These are phyloP conservation scores for Salminus brasiliensis DNA, from an alignment of 2,113 vertebrate species.

Conservation along the genomic window DNA sequence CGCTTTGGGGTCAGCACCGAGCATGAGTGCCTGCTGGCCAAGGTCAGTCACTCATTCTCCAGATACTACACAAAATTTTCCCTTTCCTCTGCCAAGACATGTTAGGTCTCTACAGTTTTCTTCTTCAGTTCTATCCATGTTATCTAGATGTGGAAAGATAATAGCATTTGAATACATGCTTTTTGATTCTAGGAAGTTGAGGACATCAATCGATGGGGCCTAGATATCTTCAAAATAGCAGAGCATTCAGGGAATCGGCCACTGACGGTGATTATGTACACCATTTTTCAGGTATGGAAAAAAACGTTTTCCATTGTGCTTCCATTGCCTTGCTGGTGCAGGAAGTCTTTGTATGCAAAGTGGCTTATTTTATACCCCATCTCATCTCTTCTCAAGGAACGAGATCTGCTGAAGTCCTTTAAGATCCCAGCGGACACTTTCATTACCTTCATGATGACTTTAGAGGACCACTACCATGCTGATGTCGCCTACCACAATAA, in stretches of 20 bases:
- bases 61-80: not conserved
- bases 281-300: constrained; percentile 87
- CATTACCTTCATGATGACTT: constrained; percentile 88
- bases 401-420: constrained; percentile 90
- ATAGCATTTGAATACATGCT: not conserved
- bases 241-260: constrained; percentile 88
- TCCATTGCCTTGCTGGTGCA: not conserved
- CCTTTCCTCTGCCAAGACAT: not conserved
- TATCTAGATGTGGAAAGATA: not conserved
- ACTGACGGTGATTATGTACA: constrained; percentile 87
- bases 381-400: constrained; percentile 74
- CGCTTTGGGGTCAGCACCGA: constrained; percentile 86
- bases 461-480: constrained; percentile 89
- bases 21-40: constrained; percentile 83
- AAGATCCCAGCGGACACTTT: constrained; percentile 86
- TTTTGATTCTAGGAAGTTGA: constrained; percentile 82
- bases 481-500: constrained; percentile 93
- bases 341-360: too few species aligned
- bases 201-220: constrained; percentile 87
- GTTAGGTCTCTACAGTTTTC: not conserved
- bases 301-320: not conserved
- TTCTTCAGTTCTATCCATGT: too few species aligned
- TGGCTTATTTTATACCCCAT: not conserved
- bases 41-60: constrained; percentile 69
- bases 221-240: constrained; percentile 88